Percentiles rank a stretch among this genome's conserved stretches.
phyloP scores from a whole-genome alignment of 2,888 invertebrate genomes.

The Ephialtes manifestator region DNA sequence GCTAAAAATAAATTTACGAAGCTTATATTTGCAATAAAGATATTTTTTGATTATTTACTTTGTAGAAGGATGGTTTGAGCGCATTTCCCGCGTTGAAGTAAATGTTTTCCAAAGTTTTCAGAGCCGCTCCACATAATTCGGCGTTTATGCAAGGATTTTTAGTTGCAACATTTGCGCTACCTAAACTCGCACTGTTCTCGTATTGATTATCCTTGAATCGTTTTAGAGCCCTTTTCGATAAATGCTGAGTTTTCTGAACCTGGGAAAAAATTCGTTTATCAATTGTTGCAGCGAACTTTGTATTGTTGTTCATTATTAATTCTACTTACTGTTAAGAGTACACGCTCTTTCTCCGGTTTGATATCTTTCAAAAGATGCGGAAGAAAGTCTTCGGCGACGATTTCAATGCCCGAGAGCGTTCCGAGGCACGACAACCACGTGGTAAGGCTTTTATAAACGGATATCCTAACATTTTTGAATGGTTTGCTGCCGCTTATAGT shows the following conservation, averaged over 20 bases:
- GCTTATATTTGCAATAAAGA: neutral
- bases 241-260: constrained; percentile 78
- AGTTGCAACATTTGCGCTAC: constrained; percentile 53
- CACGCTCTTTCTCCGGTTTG: constrained; percentile 76
- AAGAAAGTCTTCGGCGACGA: constrained; percentile 78
- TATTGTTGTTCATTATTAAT: constrained; percentile 20
- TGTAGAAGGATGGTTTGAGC: constrained; percentile 77
- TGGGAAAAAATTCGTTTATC: constrained; percentile 59
- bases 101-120: constrained; percentile 78
- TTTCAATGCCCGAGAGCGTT: constrained; percentile 80
- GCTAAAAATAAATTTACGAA: no score
- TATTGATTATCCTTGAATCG: constrained; percentile 78
- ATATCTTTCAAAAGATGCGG: constrained; percentile 79
- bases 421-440: constrained; percentile 78
- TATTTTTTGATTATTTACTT: constrained; percentile 72
- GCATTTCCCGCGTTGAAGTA: constrained; percentile 75
- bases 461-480: constrained; percentile 76
- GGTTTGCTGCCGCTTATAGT: constrained; percentile 77
- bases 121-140: constrained; percentile 77
- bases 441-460: constrained; percentile 79
- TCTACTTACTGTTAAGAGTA: constrained; percentile 77
- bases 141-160: constrained; percentile 71
- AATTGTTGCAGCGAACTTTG: neutral
- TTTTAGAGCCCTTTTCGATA: constrained; percentile 78
- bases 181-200: constrained; percentile 73